Evolutionary conservation across 2,888 invertebrate genomes (phyloP).

Genomic region (Eustalomyia histrio): DNA sequence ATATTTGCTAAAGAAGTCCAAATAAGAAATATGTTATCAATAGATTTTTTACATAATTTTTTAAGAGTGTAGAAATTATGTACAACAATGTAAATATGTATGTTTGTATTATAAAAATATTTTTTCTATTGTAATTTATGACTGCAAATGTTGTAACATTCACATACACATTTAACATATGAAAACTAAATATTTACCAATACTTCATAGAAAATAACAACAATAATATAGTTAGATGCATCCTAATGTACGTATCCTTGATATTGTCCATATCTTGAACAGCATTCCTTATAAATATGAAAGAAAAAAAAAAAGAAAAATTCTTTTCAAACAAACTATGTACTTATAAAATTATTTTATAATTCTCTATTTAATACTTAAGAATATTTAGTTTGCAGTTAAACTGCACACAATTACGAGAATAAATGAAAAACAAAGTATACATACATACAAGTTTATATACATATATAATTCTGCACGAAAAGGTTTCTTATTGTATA

Average conservation of each 20-base stretch:
- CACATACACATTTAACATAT: constrained; percentile 3
- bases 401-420: background rate
- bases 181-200: constrained; percentile 14
- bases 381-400: constrained; percentile 22
- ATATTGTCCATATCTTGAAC: constrained; percentile 33
- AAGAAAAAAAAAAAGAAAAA: constrained; percentile 26
- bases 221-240: too few relatives aligned
- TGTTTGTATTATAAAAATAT: background rate
- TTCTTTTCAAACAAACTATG: constrained; percentile 14
- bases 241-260: too few relatives aligned
- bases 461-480: too few relatives aligned
- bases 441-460: background rate
- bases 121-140: constrained; percentile 24
- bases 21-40: too few relatives aligned
- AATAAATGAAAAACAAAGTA: constrained; percentile 7
- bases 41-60: too few relatives aligned
- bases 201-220: background rate
- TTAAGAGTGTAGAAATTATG: too few relatives aligned
- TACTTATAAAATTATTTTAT: constrained; percentile 47
- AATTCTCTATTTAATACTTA: constrained; percentile 45
- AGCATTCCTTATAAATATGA: constrained; percentile 36
- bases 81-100: too few relatives aligned
- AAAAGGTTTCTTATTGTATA: too few relatives aligned
- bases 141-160: background rate
- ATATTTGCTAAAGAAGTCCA: too few relatives aligned